phyloP scores from a whole-genome alignment of 2,888 invertebrate genomes.

The Crioceris asparagi region DNA sequence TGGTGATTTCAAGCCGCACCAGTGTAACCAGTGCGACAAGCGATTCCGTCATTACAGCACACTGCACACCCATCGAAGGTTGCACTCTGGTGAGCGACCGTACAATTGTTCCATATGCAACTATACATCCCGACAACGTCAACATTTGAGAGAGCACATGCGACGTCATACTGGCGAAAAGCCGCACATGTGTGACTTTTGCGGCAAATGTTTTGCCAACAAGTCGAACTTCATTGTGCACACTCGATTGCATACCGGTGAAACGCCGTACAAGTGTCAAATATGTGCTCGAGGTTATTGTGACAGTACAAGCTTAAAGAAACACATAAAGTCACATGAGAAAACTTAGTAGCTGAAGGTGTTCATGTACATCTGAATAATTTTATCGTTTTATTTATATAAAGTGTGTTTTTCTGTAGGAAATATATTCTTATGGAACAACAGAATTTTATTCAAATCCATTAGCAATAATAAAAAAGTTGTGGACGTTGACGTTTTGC shows the following conservation, averaged over 20 bases:
- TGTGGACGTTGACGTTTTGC: no score
- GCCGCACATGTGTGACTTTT: conserved; percentile 15
- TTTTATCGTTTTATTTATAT: no score
- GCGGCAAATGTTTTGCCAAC: conserved; percentile 15
- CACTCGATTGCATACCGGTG: conserved; percentile 17
- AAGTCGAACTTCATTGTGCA: conserved; percentile 16
- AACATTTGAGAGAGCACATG: conserved; percentile 14
- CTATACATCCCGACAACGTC: conserved; percentile 13
- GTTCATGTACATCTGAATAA: no score
- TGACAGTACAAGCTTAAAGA: conserved; percentile 21
- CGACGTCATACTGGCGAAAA: conserved; percentile 16
- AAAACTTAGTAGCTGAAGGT: no score
- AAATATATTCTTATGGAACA: no score
- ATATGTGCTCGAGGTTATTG: conserved; percentile 19
- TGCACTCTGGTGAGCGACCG: conserved; percentile 14
- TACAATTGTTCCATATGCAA: conserved; percentile 14
- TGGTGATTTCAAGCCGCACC: neutral
- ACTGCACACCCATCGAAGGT: neutral
- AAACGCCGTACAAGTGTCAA: conserved; percentile 19
- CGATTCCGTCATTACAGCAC: neutral
- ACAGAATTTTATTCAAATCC: no score
- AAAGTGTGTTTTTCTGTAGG: no score
- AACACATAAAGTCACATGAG: conserved; percentile 20
- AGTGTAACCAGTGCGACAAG: neutral
- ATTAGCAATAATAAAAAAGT: no score